These are phyloP conservation scores for Psylliodes chrysocephalus DNA, from an alignment of 2,888 invertebrate species.

Conservation along the genomic window DNA sequence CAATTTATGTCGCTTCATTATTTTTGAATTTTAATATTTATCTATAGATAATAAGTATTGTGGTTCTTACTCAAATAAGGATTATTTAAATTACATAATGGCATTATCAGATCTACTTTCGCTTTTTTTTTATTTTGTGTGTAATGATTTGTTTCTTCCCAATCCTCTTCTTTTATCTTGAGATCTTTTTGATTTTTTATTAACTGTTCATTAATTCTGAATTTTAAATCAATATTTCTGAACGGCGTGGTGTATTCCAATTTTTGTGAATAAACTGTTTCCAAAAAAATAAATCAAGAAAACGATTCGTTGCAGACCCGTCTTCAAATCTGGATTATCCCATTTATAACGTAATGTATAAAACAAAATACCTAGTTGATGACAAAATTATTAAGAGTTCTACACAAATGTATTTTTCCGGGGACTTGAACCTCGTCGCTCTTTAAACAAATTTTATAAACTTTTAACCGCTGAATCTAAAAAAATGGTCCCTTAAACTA, in stretches of 20 bases:
- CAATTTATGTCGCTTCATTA: too few relatives aligned
- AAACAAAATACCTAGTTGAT: slow-evolving; percentile 5
- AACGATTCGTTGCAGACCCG: neutral
- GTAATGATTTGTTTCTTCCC: too few relatives aligned
- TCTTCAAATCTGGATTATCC: neutral
- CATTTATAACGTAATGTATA: slow-evolving; percentile 30
- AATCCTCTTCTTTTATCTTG: too few relatives aligned
- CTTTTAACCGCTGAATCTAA: slow-evolving; percentile 20
- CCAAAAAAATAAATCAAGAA: too few relatives aligned
- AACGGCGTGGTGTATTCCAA: too few relatives aligned
- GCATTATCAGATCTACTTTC: too few relatives aligned
- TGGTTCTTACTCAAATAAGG: neutral
- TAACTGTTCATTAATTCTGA: too few relatives aligned
- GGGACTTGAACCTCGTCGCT: slow-evolving; percentile 34
- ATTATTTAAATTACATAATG: neutral
- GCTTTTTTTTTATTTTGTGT: too few relatives aligned
- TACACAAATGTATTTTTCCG: slow-evolving; percentile 51
- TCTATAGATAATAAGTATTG: neutral
- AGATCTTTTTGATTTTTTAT: too few relatives aligned
- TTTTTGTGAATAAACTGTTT: too few relatives aligned
- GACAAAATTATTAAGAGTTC: slow-evolving; percentile 51
- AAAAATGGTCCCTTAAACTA: slow-evolving; percentile 44
- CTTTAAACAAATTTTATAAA: slow-evolving; percentile 1
- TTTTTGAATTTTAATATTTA: slow-evolving; percentile 10
- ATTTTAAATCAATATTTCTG: too few relatives aligned